Evolutionary conservation across 2,888 invertebrate species (phyloP).

Genomic region (Epinotia brunnichana): DNA sequence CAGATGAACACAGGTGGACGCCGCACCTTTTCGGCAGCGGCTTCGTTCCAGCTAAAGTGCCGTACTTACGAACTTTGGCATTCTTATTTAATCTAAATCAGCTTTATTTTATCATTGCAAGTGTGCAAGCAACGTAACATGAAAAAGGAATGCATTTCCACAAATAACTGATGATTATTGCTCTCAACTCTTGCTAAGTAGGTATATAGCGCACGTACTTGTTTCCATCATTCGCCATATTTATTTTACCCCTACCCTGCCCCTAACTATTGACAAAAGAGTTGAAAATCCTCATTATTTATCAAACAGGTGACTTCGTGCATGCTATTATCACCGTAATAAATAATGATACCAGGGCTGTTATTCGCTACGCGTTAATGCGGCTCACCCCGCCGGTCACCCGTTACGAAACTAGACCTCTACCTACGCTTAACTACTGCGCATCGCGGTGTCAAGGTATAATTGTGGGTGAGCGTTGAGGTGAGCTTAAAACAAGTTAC

Average conservation of each 20-base stretch:
- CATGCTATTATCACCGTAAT: slow-evolving; percentile 21
- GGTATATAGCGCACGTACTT: too few relatives aligned
- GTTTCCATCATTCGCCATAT: not conserved
- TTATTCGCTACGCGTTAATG: too few relatives aligned
- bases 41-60: not conserved
- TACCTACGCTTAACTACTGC: too few relatives aligned
- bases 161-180: not conserved
- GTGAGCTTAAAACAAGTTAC: too few relatives aligned
- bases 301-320: slow-evolving; percentile 1
- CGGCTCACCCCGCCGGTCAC: too few relatives aligned
- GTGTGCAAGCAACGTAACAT: not conserved
- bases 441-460: too few relatives aligned
- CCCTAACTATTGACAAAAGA: not conserved
- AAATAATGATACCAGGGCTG: slow-evolving; percentile 41
- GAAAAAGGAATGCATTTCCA: not conserved
- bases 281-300: slow-evolving; percentile 1
- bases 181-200: too few relatives aligned
- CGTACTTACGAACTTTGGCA: not conserved
- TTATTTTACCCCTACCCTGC: too few relatives aligned
- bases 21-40: slow-evolving; percentile 14
- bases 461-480: too few relatives aligned
- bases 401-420: too few relatives aligned
- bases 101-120: not conserved
- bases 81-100: not conserved
- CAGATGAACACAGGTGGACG: not conserved